A percentile compares a stretch with the other conserved stretches of the same genome.
These are phyloP conservation scores for Theodoxus fluviatilis DNA, from an alignment of 2,888 invertebrate species.

Conservation along the genomic window DNA sequence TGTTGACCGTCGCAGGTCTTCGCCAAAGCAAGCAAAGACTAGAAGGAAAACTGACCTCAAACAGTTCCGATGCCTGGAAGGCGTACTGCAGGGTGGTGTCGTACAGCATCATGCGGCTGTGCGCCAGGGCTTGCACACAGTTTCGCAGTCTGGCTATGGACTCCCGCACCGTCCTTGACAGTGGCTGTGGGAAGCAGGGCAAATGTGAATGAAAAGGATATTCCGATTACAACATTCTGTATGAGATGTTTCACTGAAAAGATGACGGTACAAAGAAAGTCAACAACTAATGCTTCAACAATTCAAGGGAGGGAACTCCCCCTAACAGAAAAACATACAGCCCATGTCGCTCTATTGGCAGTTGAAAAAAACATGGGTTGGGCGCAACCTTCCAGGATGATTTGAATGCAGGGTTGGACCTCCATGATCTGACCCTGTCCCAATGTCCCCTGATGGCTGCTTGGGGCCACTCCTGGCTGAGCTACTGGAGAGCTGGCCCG, in stretches of 20 bases:
- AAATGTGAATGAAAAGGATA: not conserved
- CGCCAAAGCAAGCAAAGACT: too few species aligned
- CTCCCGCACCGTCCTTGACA: constrained; percentile 78
- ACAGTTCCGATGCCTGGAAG: constrained; percentile 92
- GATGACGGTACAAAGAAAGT: not conserved
- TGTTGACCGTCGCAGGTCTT: too few species aligned
- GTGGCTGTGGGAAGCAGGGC: constrained; percentile 69
- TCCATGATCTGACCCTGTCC: too few species aligned
- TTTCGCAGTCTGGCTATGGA: constrained; percentile 88
- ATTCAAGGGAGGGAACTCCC: not conserved
- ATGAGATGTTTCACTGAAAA: not conserved
- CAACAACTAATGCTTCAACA: not conserved
- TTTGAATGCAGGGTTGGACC: too few species aligned
- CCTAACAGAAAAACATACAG: not conserved
- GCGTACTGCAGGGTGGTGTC: constrained; percentile 92
- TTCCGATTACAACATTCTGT: not conserved
- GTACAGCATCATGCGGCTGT: constrained; percentile 87
- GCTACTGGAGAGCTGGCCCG: too few species aligned
- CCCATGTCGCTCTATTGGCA: too few species aligned
- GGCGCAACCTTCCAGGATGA: too few species aligned
- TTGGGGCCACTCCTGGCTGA: too few species aligned
- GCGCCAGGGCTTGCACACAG: constrained; percentile 85
- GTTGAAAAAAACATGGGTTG: too few species aligned
- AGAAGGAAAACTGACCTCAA: too few species aligned
- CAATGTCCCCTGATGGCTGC: too few species aligned